These are phyloP conservation scores for Dendrolimus houi DNA, from an alignment of 2,888 invertebrate species.

Conservation along the genomic window DNA sequence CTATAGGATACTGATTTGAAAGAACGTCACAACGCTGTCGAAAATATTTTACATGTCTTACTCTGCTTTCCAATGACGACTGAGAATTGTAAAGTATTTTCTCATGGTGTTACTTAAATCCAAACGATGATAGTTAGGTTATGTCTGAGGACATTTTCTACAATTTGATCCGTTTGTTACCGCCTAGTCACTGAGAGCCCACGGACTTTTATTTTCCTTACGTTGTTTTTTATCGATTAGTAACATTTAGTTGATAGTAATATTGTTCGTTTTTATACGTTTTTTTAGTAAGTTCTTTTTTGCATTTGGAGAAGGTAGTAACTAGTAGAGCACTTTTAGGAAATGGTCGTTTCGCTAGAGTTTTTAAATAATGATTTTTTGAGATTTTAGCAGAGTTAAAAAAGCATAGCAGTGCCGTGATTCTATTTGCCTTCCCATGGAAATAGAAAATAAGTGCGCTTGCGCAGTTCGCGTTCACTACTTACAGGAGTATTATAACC, in stretches of 20 bases:
- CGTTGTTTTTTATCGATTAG: slow-evolving; percentile 57
- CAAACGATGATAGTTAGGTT: slow-evolving; percentile 12
- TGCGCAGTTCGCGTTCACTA: slow-evolving; percentile 25
- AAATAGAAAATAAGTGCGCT: slow-evolving; percentile 7
- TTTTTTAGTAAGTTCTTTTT: slow-evolving; percentile 51
- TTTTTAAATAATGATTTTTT: slow-evolving; percentile 49
- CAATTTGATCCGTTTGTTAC: slow-evolving; percentile 48
- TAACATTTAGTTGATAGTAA: slow-evolving; percentile 61
- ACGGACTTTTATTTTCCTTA: slow-evolving; percentile 52
- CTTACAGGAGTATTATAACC: slow-evolving; percentile 66
- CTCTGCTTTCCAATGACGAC: slow-evolving; percentile 25
- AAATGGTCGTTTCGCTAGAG: slow-evolving; percentile 69
- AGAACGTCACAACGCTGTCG: slow-evolving; percentile 45
- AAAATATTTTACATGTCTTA: slow-evolving; percentile 59
- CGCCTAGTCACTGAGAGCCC: slow-evolving; percentile 76
- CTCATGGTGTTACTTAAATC: slow-evolving; percentile 22
- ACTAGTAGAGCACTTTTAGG: slow-evolving; percentile 65
- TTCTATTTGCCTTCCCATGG: not conserved
- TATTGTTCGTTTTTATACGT: slow-evolving; percentile 69
- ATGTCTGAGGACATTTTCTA: slow-evolving; percentile 40
- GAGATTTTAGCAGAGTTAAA: slow-evolving; percentile 38
- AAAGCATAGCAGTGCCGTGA: slow-evolving; percentile 15
- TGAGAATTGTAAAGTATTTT: slow-evolving; percentile 63
- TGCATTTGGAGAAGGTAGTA: slow-evolving; percentile 64
- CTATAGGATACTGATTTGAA: slow-evolving; percentile 36